These are phyloP conservation scores for Hyles vespertilio DNA, from an alignment of 1,140 invertebrate genomes.

Conservation along the genomic window DNA sequence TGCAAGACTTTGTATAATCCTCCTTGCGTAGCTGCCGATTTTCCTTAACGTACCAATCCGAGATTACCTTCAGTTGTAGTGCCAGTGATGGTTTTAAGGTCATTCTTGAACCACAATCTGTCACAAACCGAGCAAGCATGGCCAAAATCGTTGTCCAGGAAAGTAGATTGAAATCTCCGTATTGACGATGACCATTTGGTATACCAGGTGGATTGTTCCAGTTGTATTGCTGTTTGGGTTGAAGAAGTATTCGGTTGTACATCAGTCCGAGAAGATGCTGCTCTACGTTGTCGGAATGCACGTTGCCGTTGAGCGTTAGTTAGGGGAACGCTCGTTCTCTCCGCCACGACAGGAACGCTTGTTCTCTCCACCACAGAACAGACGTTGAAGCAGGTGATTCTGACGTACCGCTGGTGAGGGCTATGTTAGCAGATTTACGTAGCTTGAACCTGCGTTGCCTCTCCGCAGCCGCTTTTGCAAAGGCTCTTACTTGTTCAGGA, in stretches of 20 bases:
- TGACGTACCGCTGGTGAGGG: constrained; percentile 19
- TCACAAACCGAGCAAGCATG: constrained; percentile 18
- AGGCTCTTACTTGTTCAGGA: too few species aligned
- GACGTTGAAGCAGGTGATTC: constrained; percentile 19
- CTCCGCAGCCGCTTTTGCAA: too few species aligned
- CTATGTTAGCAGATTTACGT: constrained; percentile 22
- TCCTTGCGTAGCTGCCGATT: constrained; percentile 1
- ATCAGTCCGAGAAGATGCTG: constrained; percentile 13
- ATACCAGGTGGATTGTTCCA: constrained; percentile 21
- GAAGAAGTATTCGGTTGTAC: constrained; percentile 22
- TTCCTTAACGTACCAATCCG: constrained; percentile 1
- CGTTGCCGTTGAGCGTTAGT: constrained; percentile 24
- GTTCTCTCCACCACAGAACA: background rate
- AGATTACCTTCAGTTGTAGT: constrained; percentile 1
- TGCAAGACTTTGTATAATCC: constrained; percentile 1
- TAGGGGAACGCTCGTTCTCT: constrained; percentile 15
- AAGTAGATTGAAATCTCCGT: constrained; percentile 13
- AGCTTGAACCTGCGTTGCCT: background rate
- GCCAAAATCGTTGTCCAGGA: constrained; percentile 7
- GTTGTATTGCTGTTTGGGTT: constrained; percentile 21
- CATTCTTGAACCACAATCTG: constrained; percentile 19
- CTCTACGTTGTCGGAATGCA: constrained; percentile 19
- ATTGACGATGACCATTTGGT: constrained; percentile 23
- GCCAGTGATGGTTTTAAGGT: constrained; percentile 10
- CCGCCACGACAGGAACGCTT: constrained; percentile 11